These are phyloP conservation scores for Stercorarius parasiticus DNA, from an alignment of 2,113 vertebrate species.

Conservation along the genomic window DNA sequence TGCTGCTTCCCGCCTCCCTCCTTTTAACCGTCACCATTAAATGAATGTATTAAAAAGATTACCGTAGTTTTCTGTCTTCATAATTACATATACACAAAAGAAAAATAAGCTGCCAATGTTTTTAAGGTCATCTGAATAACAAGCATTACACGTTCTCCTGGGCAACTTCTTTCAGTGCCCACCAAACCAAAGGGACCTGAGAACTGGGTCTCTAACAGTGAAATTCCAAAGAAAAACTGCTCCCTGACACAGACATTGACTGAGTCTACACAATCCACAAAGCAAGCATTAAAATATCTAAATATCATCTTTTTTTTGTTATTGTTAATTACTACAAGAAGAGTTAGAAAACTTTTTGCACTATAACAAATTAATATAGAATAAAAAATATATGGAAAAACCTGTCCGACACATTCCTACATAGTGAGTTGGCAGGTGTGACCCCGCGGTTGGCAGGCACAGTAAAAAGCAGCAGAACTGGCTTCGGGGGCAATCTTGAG, in stretches of 20 bases:
- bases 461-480: background rate
- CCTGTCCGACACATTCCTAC: fast-evolving
- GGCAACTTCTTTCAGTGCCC: background rate
- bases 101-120: background rate
- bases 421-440: fast-evolving
- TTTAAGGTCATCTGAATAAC: background rate
- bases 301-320: background rate
- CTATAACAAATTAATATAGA: background rate
- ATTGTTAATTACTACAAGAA: background rate
- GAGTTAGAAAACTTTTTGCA: background rate
- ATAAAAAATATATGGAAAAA: background rate
- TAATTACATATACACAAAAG: background rate
- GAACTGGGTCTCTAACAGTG: background rate
- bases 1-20: background rate
- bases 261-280: background rate
- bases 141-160: fast-evolving
- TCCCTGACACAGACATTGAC: fast-evolving
- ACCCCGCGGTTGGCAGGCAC: fast-evolving
- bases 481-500: background rate
- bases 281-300: background rate
- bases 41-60: background rate
- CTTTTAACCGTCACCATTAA: background rate
- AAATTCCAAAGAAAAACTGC: background rate
- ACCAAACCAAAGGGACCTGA: background rate
- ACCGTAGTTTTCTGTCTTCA: background rate